Evolutionary conservation across 2,888 invertebrate genomes (phyloP), one percentile per base, ranked within the genome.

Genomic region (Baccha elongata): DNA sequence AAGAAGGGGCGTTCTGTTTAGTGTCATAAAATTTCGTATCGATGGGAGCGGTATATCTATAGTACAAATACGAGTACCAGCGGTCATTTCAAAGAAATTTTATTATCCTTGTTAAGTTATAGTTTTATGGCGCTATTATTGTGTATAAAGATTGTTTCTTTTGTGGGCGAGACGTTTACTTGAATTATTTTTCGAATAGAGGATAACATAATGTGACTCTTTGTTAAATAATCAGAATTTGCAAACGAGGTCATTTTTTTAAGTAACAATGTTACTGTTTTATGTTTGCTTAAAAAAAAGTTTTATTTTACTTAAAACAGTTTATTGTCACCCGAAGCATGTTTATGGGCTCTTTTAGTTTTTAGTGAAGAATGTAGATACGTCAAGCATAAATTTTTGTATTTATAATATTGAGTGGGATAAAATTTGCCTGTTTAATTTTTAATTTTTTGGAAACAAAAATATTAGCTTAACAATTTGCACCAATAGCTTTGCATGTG

Each of bases 1-100:
- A 60, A 71, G 58, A 60, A 71, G 64, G 40, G 81, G 81, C 81
- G 81, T 72, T 81, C 40, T 81, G 81, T 81, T 81, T 76, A 81
- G 81, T 53, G 48, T 72, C 26, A 48, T 76, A 81, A 81, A 76
- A 32, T 21, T 52, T 60, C 29, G 29, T 48, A 64, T 15, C n/a
- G 37, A 35, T 35, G 35, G 53, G 7, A 32, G 4, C 7, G 8
- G 29, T 32, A 6, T 21, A n/a, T 1, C 13, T 13, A 10, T 26
- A 13, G n/a, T 29, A 40, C 26, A 19, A 46, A 44, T 46, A 60
- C 42, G 65, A 17, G 58, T 37, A 53, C 48, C 50, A 68, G 76
- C 81, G 81, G 81, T 76, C 81, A 76, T 42, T 67, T 72, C 76
- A 81, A 81, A 81, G 76, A 42, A 71, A 46, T 32, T n/a, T 21